Percentiles rank a stretch among this genome's conserved stretches.
These are phyloP conservation scores for Eumaeus atala DNA, from an alignment of 1,140 invertebrate genomes.

Conservation along the genomic window DNA sequence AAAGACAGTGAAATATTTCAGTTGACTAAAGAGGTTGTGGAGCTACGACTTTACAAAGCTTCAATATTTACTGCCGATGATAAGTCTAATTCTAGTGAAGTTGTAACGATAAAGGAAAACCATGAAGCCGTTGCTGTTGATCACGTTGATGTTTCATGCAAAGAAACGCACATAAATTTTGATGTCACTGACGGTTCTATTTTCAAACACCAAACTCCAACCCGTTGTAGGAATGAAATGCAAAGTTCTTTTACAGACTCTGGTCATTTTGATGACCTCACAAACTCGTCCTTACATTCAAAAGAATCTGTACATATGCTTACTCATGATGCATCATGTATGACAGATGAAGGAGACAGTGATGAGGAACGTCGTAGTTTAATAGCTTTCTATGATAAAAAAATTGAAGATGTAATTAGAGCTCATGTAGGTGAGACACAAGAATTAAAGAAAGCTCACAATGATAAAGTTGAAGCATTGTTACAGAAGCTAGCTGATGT, in stretches of 20 bases:
- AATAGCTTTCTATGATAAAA: constrained; percentile 81
- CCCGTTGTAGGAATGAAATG: constrained; percentile 73
- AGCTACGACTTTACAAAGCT: constrained; percentile 85
- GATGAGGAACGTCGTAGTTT: constrained; percentile 79
- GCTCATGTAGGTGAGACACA: constrained; percentile 81
- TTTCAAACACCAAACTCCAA: constrained; percentile 56
- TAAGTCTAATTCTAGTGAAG: constrained; percentile 83
- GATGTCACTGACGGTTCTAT: constrained; percentile 63
- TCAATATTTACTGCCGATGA: constrained; percentile 83
- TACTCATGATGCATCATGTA: constrained; percentile 74
- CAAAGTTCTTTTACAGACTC: constrained; percentile 86
- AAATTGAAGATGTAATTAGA: constrained; percentile 82
- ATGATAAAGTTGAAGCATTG: constrained; percentile 85
- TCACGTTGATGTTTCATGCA: constrained; percentile 54
- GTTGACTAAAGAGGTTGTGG: constrained; percentile 87
- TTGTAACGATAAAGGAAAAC: constrained; percentile 82
- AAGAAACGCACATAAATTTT: constrained; percentile 44
- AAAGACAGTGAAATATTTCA: constrained; percentile 87
- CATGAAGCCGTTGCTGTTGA: constrained; percentile 71
- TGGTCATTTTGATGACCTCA: constrained; percentile 88
- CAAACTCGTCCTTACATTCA: constrained; percentile 81
- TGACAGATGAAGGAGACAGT: constrained; percentile 67
- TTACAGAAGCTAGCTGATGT: constrained; percentile 86
- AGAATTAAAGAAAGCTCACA: constrained; percentile 83
- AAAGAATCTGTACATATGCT: constrained; percentile 79